Percentiles rank a stretch among this genome's conserved stretches.
Evolutionary conservation across 2,113 vertebrate species (phyloP).

Genomic region (Chaetura pelagica): DNA sequence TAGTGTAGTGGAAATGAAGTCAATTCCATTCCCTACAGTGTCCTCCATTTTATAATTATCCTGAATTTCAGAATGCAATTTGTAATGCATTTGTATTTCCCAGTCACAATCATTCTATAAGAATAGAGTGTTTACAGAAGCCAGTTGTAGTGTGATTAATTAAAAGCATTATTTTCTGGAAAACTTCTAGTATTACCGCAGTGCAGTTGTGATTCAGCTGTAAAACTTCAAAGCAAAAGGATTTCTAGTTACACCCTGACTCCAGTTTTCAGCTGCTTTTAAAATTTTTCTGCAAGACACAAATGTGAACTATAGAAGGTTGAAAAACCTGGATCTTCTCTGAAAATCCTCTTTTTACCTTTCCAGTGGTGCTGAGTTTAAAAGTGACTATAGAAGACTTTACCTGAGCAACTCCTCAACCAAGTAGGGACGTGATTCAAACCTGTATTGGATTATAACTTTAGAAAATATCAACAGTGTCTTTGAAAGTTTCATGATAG

Average conservation of each 20-base stretch:
- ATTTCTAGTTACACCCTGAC: neutral
- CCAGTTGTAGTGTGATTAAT: neutral
- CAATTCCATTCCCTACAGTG: neutral
- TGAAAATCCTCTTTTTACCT: neutral
- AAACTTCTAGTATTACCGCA: neutral
- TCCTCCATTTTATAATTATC: neutral
- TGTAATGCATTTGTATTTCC: neutral
- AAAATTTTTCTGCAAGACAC: neutral
- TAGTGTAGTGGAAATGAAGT: neutral
- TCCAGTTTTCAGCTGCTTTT: neutral
- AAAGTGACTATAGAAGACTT: neutral
- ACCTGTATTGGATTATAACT: neutral
- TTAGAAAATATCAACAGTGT: fast-evolving
- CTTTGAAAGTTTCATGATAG: neutral
- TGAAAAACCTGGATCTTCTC: neutral
- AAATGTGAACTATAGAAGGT: neutral
- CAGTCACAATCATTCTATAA: neutral
- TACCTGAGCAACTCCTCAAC: neutral
- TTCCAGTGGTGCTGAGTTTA: neutral
- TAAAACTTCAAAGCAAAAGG: neutral
- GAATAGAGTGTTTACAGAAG: neutral
- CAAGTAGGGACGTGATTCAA: neutral
- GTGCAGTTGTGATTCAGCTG: neutral
- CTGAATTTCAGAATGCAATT: neutral
- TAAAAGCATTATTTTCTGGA: neutral